Base-by-base conservation (phyloP, 2,113 vertebrate species). In the Catagonus wagneri region DNA sequence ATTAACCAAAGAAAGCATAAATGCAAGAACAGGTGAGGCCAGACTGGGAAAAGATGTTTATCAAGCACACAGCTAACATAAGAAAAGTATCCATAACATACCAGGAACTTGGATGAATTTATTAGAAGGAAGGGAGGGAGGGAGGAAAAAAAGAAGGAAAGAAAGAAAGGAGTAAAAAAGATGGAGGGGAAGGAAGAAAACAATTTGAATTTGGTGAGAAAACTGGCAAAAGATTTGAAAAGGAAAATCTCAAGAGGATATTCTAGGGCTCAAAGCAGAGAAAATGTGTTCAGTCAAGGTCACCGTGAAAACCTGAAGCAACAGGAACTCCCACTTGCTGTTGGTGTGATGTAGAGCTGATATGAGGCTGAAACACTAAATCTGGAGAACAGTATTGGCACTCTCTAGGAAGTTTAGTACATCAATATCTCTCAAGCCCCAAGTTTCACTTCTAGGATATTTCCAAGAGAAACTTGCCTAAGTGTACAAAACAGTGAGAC, bases 1-100 rank as follows among this genome's bases (percentile, higher is more conserved):
- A 17, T 75, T 75, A 96, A 89, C n/a, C 34, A 44, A 96, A 65
- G 76, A 52, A 94, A 60, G 16, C 15, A 20, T 58, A 50, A 84
- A 25, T 15, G 58, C 44, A 78, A 50, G 78, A 56, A 72, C 89
- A 60, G 74, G 7, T 14, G 74, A 83, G 23, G 50, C 66, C 68
- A 75, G 32, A 60, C 3, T n/a, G 65, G 80, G 52, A 27, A 86
- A 93, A 94, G n/a, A 78, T 83, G 11, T 50, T 75, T 84, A n/a
- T 44, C 6, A 34, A 75, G 54, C 3, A 23, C 15, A 72, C 4
- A 79, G 1, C 25, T 39, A 17, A 93, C 6, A 61, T 32, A 63
- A 11, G 17, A 58, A 65, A 83, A 23, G 6, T 50, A 39, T 50
- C 56, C 61, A 54, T 32, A 76, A 68, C 17, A 74, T 8, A 68